Conservation (phyloP, 2,113 vertebrate species). For the Sturnira hondurensis region DNA sequence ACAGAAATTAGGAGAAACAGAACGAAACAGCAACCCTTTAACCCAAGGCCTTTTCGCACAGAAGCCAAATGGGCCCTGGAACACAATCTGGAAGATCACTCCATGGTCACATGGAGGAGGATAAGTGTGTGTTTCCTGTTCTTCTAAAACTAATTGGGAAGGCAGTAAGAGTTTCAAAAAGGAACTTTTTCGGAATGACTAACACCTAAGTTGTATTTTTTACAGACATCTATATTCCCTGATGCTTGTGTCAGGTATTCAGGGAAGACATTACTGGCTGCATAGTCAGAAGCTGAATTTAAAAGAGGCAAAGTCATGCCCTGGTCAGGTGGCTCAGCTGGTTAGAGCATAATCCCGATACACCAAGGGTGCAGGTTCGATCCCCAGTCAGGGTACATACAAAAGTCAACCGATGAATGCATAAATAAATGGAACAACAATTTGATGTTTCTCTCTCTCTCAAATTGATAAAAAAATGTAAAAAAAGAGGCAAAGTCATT, state of each 20-base stretch:
- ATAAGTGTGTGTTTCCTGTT: not conserved
- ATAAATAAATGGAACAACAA: too few species aligned
- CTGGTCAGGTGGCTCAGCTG: too few species aligned
- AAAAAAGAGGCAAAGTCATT: not conserved
- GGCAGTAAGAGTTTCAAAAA: not conserved
- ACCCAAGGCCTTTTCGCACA: not conserved
- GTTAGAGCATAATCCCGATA: too few species aligned
- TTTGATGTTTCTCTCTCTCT: too few species aligned
- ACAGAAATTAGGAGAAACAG: not conserved
- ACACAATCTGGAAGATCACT: too few species aligned
- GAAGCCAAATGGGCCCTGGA: not conserved
- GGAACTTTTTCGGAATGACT: not conserved
- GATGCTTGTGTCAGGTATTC: not conserved
- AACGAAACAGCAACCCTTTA: not conserved
- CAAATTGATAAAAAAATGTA: too few species aligned
- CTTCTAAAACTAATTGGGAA: not conserved
- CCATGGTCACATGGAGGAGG: not conserved
- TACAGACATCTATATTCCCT: not conserved
- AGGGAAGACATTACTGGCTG: not conserved
- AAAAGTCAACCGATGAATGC: too few species aligned
- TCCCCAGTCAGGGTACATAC: too few species aligned
- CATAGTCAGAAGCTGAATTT: not conserved
- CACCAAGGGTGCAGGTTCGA: too few species aligned
- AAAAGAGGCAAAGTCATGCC: not conserved
- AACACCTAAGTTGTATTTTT: not conserved